phyloP scores from a whole-genome alignment of 1,140 invertebrate genomes.

The Calliphora vicina region DNA sequence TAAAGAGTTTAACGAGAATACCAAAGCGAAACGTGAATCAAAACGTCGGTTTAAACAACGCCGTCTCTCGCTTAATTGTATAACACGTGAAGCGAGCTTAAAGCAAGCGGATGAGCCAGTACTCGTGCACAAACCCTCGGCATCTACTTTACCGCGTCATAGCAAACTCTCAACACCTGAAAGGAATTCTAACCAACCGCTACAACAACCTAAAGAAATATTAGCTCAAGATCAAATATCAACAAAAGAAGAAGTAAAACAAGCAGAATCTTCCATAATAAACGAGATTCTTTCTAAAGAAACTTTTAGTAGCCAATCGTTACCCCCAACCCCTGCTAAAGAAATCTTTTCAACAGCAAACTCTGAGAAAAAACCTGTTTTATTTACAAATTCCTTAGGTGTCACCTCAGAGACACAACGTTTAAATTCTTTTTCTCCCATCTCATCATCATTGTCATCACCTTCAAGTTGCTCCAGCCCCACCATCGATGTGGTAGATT shows the following conservation, averaged over 20 bases:
- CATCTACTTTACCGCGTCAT: background rate
- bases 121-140: background rate
- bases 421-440: too few relatives aligned
- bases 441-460: background rate
- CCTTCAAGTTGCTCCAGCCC: background rate
- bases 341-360: too few relatives aligned
- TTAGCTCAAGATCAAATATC: background rate
- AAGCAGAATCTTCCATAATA: background rate
- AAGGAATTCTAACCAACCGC: background rate
- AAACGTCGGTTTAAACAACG: conserved; percentile 38
- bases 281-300: background rate
- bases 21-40: conserved; percentile 24
- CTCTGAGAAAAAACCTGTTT: background rate
- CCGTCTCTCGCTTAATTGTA: conserved; percentile 52
- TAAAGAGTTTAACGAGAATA: background rate
- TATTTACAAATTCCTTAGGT: background rate
- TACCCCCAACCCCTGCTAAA: background rate
- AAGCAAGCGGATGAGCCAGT: background rate
- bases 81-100: conserved; percentile 45
- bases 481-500: background rate
- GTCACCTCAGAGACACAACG: background rate
- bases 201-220: background rate
- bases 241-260: background rate
- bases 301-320: background rate
- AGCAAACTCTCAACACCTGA: background rate